Percentiles rank a stretch among this genome's conserved stretches.
Conservation (phyloP, 1,140 invertebrate genomes). For the Diabrotica virgifera region DNA sequence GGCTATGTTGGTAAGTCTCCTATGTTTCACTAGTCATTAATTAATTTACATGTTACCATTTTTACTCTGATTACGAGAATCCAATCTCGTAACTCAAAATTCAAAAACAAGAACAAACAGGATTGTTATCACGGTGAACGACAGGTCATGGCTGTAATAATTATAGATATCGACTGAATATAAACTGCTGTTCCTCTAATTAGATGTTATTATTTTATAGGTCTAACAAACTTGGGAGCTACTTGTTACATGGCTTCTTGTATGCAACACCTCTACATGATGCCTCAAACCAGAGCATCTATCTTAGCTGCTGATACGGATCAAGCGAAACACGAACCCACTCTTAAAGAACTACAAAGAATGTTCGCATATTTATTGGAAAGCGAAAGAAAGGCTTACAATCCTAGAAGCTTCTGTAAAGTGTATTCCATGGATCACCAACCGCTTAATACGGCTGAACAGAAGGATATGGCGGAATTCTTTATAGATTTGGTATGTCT, state of each 20-base stretch:
- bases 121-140: no score
- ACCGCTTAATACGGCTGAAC: constrained; percentile 91
- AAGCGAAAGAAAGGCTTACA: constrained; percentile 92
- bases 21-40: background rate
- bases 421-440: constrained; percentile 97
- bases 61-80: no score
- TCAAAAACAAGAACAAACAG: no score
- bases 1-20: constrained; percentile 77
- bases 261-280: constrained; percentile 96
- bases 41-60: background rate
- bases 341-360: constrained; percentile 81
- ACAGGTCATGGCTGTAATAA: no score
- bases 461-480: constrained; percentile 98
- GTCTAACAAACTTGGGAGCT: constrained; percentile 86
- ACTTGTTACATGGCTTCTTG: constrained; percentile 97
- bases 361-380: constrained; percentile 96
- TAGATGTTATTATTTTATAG: background rate
- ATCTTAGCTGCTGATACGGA: constrained; percentile 68
- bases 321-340: constrained; percentile 70
- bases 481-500: constrained; percentile 84
- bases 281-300: constrained; percentile 83
- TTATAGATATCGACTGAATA: no score
- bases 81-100: no score
- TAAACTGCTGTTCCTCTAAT: no score
- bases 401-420: constrained; percentile 91